Evolutionary conservation across 2,797 vertebrate species (phyloP).

Genomic region (Leontocebus nigricollis): DNA sequence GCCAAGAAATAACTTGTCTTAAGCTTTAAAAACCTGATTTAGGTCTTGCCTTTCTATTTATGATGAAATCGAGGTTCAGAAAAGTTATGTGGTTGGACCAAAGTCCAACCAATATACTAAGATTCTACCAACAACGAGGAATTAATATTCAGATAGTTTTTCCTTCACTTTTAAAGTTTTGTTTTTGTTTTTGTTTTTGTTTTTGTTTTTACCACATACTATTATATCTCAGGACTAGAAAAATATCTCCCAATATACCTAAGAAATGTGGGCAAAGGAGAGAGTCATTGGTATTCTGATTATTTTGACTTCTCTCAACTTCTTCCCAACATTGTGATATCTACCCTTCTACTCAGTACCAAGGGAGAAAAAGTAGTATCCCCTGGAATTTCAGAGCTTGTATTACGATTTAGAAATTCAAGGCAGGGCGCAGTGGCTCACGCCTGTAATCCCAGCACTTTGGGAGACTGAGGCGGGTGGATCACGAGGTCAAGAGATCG

Average conservation of each 20-base stretch:
- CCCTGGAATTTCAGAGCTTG: not conserved
- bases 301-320: not conserved
- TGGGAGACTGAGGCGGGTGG: too few relatives aligned
- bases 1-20: not conserved
- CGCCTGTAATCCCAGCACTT: too few relatives aligned
- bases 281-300: not conserved
- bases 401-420: not conserved
- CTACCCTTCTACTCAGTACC: not conserved
- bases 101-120: not conserved
- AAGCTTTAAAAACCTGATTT: not conserved
- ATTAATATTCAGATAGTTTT: not conserved
- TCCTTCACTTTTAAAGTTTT: not conserved
- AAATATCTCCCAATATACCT: not conserved
- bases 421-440: not conserved
- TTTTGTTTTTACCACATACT: not conserved
- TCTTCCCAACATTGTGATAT: not conserved
- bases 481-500: too few relatives aligned
- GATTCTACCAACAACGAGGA: not conserved
- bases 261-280: not conserved
- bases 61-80: not conserved
- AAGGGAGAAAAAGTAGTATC: not conserved
- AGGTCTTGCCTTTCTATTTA: not conserved
- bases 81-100: not conserved
- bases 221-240: not conserved
- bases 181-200: too few relatives aligned